These are phyloP conservation scores for Archaeoteleia sp. DNA, from an alignment of 2,888 invertebrate species.

Conservation along the genomic window DNA sequence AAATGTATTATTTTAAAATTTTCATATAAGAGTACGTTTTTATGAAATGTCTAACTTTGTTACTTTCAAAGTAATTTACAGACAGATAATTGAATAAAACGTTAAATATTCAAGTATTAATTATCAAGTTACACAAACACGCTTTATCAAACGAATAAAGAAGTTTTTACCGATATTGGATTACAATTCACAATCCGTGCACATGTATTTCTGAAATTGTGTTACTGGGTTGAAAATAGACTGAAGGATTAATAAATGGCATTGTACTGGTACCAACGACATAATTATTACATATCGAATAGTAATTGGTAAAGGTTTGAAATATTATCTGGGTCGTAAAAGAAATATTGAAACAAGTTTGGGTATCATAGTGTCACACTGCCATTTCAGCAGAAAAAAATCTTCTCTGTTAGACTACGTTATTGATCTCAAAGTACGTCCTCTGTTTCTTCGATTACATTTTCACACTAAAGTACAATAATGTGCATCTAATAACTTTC, in stretches of 20 bases:
- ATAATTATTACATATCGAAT: not conserved
- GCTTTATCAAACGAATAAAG: no score
- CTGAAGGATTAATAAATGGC: not conserved
- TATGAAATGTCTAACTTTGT: no score
- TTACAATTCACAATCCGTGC: no score
- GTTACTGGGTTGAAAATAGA: not conserved
- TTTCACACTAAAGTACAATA: constrained; percentile 9
- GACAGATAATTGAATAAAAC: no score
- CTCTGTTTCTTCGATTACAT: constrained; percentile 10
- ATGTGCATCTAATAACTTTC: not conserved
- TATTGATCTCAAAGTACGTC: constrained; percentile 29
- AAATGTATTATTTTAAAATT: no score
- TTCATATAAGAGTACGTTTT: no score
- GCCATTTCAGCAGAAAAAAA: constrained; percentile 24
- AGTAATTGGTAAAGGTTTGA: constrained; percentile 18
- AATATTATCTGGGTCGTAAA: constrained; percentile 23
- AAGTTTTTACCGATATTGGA: no score
- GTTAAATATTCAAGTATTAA: no score
- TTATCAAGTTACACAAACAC: no score
- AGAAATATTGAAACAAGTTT: constrained; percentile 18
- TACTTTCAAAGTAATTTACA: no score
- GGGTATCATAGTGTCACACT: constrained; percentile 14
- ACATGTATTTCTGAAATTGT: not conserved
- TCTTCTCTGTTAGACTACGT: constrained; percentile 18
- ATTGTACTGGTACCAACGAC: not conserved